Base-by-base conservation (phyloP, 2,888 invertebrate species). In the Anticlea derivata region DNA sequence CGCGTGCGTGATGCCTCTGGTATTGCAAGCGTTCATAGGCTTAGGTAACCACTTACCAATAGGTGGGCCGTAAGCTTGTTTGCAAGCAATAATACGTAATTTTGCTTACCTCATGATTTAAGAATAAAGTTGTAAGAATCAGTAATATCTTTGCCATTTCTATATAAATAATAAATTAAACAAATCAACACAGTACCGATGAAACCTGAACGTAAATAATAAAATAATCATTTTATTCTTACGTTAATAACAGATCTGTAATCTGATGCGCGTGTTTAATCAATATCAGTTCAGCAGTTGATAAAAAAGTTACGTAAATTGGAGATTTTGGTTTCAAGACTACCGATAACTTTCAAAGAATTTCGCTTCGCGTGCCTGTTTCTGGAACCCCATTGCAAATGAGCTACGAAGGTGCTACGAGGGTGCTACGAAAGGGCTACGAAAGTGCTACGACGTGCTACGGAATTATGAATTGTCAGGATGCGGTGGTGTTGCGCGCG, bases 221-320 rank as follows among this genome's bases (percentile, higher is more conserved):
- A 37, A 45, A 49, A 8, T 38, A 6, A 31, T 0, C 0, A 23
- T 26, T 27, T 10, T n/a, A 11, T 34, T 41, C 4, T 10, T 40
- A 30, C 20, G 8, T 12, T 39, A 35, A 23, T 55, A 50, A 47
- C 35, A 40, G 47, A 34, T 40, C 7, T 23, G 46, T 50, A 66
- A 68, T 70, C 70, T 10, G 6, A 31, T 7, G 22, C 43, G 50
- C 43, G 45, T 51, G 51, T 8, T 45, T 46, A 47, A 50, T 51
- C 55, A 35, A 44, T 33, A 40, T 47, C 39, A 33, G 33, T 30
- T 30, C 22, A 30, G n/a, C 13, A 29, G 5, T 33, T 10, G 37
- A 54, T 49, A 54, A 50, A 29, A 34, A 11, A 7, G 27, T 54
- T 54, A 20, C 46, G 10, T 38, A 41, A 40, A 1, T 1, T 8